Evolutionary conservation across 64 coral and sea anemone species (phyloP).

Genomic region (Montipora capricornis): DNA sequence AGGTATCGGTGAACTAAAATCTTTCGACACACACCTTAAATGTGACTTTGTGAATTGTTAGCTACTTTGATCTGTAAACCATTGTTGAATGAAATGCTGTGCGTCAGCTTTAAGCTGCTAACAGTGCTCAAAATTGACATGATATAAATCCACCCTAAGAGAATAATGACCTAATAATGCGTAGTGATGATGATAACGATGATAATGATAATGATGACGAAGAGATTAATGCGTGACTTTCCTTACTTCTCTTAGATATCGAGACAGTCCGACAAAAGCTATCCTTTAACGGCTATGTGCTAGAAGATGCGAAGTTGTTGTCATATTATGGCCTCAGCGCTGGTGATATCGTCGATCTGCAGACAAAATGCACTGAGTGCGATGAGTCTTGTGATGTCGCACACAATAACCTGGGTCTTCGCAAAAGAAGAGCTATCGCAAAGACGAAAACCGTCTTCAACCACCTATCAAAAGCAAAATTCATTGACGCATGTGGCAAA

Average conservation of each 20-base stretch:
- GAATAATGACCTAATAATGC: not conserved
- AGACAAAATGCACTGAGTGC: conserved; percentile 35
- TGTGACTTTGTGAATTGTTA: not conserved
- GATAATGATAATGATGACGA: too few relatives aligned
- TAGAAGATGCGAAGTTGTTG: conserved; percentile 9
- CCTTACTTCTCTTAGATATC: not conserved
- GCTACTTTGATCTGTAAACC: not conserved
- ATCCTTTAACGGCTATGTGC: conserved; percentile 14
- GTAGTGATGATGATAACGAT: too few relatives aligned
- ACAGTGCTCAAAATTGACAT: not conserved
- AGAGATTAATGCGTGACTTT: not conserved
- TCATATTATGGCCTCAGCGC: conserved; percentile 35
- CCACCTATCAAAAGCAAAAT: not conserved
- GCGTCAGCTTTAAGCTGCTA: not conserved
- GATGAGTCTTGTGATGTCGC: not conserved
- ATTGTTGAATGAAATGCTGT: not conserved
- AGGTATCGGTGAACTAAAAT: too few relatives aligned
- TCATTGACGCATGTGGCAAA: conserved; percentile 16
- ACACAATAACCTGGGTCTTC: not conserved
- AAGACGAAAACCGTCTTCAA: conserved; percentile 9
- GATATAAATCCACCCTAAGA: not conserved
- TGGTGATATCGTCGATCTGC: conserved; percentile 43
- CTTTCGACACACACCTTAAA: not conserved
- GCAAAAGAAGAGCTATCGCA: not conserved
- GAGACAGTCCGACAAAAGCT: not conserved